Evolutionary conservation across 2,113 vertebrate genomes (phyloP).

Genomic region (Butorides virescens): DNA sequence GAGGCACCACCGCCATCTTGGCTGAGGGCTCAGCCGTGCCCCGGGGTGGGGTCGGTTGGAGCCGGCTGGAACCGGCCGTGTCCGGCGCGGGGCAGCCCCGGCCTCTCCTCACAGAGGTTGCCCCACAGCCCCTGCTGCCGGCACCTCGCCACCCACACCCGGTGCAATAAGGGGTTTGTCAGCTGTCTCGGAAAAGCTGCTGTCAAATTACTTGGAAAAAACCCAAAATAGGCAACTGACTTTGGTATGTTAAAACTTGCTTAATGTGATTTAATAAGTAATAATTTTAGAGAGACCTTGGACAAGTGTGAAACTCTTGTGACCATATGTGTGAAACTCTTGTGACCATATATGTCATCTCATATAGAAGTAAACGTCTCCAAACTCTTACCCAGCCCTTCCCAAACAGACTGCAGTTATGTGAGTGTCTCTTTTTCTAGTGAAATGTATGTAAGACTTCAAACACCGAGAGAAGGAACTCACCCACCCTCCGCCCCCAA

Average conservation of each 20-base stretch:
- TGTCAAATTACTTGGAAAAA: background rate
- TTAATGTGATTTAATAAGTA: background rate
- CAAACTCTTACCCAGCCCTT: background rate
- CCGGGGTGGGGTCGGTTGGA: rapidly evolving
- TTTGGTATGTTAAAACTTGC: background rate
- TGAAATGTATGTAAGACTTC: background rate
- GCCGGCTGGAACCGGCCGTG: rapidly evolving
- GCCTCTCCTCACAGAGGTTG: background rate
- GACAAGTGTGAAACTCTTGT: background rate
- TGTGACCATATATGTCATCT: background rate
- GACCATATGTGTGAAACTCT: background rate
- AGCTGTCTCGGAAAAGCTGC: background rate
- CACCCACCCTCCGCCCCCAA: rapidly evolving
- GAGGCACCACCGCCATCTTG: rapidly evolving
- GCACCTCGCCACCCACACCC: rapidly evolving
- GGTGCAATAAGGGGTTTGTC: background rate
- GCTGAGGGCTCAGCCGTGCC: rapidly evolving
- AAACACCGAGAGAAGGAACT: background rate
- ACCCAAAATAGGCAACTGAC: rapidly evolving
- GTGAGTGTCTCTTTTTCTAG: background rate
- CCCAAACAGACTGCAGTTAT: background rate
- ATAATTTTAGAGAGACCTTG: background rate
- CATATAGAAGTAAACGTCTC: background rate
- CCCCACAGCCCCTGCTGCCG: rapidly evolving
- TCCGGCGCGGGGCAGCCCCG: rapidly evolving